A percentile compares a stretch with the other conserved stretches of the same genome.
phyloP scores from a whole-genome alignment of 2,113 vertebrate species.

The Cheilinus undulatus region DNA sequence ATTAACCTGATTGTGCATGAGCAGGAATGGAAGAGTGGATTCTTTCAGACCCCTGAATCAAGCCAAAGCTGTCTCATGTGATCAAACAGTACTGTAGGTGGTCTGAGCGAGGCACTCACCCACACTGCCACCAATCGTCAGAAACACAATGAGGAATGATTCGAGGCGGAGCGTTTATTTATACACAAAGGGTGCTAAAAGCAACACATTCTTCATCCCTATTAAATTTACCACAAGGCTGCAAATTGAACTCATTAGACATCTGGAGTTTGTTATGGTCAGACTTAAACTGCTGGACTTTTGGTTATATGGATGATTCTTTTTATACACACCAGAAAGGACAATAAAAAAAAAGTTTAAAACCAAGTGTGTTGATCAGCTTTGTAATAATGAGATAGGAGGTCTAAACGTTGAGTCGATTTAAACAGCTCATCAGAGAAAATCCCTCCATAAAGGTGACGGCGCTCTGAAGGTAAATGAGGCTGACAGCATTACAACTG shows the following conservation, averaged over 20 bases:
- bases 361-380: slow-evolving; percentile 1
- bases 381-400: not conserved
- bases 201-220: slow-evolving; percentile 63
- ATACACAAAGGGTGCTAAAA: slow-evolving; percentile 50
- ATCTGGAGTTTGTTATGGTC: slow-evolving; percentile 69
- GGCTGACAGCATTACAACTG: slow-evolving; percentile 6
- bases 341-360: not conserved
- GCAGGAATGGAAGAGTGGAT: slow-evolving; percentile 5
- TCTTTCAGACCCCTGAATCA: slow-evolving; percentile 19
- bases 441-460: slow-evolving; percentile 11
- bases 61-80: slow-evolving; percentile 57
- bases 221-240: slow-evolving; percentile 58
- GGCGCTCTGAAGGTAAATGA: slow-evolving; percentile 13
- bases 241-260: slow-evolving; percentile 72
- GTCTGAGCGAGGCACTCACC: slow-evolving; percentile 40
- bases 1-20: slow-evolving; percentile 22
- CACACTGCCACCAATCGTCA: slow-evolving; percentile 40
- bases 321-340: slow-evolving; percentile 1
- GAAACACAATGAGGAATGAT: slow-evolving; percentile 40
- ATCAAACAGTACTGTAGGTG: slow-evolving; percentile 53
- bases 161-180: slow-evolving; percentile 60
- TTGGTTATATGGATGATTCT: slow-evolving; percentile 20
- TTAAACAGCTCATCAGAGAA: slow-evolving; percentile 21
- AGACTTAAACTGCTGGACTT: slow-evolving; percentile 51
- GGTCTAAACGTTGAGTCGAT: not conserved